Percentiles rank a stretch among this genome's conserved stretches.
These are phyloP conservation scores for Calephelis nemesis DNA, from an alignment of 1,140 invertebrate species.

Conservation along the genomic window DNA sequence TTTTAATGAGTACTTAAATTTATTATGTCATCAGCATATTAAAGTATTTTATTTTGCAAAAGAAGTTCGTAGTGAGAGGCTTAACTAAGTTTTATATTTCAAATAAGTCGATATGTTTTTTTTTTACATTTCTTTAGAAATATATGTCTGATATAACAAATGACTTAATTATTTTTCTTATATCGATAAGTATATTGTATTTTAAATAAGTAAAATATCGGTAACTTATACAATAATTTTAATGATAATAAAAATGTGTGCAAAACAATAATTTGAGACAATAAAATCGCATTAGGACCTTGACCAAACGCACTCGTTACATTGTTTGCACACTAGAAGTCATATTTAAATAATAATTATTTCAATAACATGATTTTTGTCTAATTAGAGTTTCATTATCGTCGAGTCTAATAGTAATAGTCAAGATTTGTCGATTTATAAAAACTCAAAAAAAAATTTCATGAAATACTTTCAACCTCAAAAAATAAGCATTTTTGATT, in stretches of 20 bases:
- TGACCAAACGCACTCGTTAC: conserved; percentile 33
- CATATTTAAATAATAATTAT: conserved; percentile 9
- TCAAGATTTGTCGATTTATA: too few relatives aligned
- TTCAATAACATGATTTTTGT: background rate
- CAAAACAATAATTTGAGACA: conserved; percentile 17
- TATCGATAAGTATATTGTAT: background rate
- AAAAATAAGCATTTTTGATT: too few relatives aligned
- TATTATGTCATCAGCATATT: too few relatives aligned
- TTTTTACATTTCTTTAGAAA: background rate
- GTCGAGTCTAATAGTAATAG: too few relatives aligned
- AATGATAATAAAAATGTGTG: background rate
- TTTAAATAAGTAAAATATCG: background rate
- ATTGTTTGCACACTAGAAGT: conserved; percentile 16
- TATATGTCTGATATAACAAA: background rate
- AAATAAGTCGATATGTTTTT: too few relatives aligned
- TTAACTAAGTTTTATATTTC: too few relatives aligned
- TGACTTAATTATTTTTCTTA: background rate
- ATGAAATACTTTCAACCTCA: too few relatives aligned
- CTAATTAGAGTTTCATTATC: too few relatives aligned
- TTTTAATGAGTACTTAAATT: too few relatives aligned
- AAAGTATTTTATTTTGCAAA: too few relatives aligned
- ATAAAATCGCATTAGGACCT: conserved; percentile 20
- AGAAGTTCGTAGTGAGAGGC: too few relatives aligned
- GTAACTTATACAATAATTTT: background rate
- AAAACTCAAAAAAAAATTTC: too few relatives aligned